Conservation (phyloP, 92 coral and sea anemone genomes). For the Porites cylindrica region DNA sequence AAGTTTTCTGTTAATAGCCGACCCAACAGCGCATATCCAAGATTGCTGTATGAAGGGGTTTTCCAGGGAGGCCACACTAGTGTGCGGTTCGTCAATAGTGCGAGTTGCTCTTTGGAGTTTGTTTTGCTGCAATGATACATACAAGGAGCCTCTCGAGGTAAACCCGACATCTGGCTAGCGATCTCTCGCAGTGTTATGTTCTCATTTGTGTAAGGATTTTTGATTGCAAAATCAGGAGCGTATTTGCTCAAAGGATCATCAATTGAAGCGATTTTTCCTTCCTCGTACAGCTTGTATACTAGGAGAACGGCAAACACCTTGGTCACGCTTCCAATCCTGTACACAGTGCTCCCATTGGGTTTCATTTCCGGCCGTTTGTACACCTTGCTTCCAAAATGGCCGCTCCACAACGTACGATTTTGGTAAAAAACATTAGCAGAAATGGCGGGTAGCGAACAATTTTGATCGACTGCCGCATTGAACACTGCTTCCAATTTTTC, state of each 20-base stretch:
- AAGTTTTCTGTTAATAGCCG: constrained; percentile 54
- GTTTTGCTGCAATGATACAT: constrained; percentile 53
- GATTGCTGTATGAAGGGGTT: constrained; percentile 78
- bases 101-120: constrained; percentile 63
- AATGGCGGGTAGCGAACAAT: constrained; percentile 54
- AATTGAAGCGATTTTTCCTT: constrained; percentile 60
- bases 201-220: constrained; percentile 59
- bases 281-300: constrained; percentile 61
- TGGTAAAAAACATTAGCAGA: constrained; percentile 64
- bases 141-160: constrained; percentile 86
- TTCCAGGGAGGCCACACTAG: constrained; percentile 73
- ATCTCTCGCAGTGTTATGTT: constrained; percentile 72
- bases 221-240: constrained; percentile 65
- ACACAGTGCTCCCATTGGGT: constrained; percentile 58
- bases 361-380: constrained; percentile 25
- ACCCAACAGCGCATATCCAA: constrained; percentile 49
- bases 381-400: constrained; percentile 62
- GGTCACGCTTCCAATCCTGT: constrained; percentile 69
- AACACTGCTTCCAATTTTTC: constrained; percentile 33
- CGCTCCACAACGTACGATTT: constrained; percentile 49
- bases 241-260: constrained; percentile 77
- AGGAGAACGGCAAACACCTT: constrained; percentile 67
- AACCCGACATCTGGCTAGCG: constrained; percentile 78
- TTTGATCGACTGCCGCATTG: constrained; percentile 24
- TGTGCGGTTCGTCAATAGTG: constrained; percentile 42